These are phyloP conservation scores for Trissolcus brochymenae DNA, from an alignment of 2,888 invertebrate genomes.

Conservation along the genomic window DNA sequence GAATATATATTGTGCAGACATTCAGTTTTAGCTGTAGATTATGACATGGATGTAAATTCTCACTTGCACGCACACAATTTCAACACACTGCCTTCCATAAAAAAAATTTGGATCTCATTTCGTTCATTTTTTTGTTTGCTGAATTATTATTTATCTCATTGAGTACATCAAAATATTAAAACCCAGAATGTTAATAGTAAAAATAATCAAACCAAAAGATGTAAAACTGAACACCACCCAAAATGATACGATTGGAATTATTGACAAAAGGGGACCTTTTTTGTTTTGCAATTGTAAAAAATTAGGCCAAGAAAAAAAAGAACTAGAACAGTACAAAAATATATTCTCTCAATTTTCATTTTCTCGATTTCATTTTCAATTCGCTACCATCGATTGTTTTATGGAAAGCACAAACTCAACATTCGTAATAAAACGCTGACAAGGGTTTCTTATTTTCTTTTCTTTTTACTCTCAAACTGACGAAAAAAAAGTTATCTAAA, in stretches of 20 bases:
- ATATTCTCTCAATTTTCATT: conserved; percentile 11
- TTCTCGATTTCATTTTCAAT: background rate
- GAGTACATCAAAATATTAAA: background rate
- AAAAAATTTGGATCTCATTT: background rate
- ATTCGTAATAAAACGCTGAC: conserved; percentile 9
- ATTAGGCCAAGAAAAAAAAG: background rate
- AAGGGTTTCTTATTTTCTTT: background rate
- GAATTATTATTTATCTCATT: too few species aligned
- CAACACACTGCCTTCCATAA: conserved; percentile 12
- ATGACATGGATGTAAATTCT: conserved; percentile 2
- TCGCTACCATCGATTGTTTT: conserved; percentile 7
- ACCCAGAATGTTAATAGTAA: background rate
- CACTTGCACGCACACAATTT: conserved; percentile 1
- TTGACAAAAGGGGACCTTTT: background rate
- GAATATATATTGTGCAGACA: background rate
- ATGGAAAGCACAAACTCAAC: conserved; percentile 28
- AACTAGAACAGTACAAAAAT: conserved; percentile 15
- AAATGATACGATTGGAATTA: too few species aligned
- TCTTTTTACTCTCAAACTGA: background rate
- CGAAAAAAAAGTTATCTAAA: conserved; percentile 8
- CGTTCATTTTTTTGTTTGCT: background rate
- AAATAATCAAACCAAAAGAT: too few species aligned
- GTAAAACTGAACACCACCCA: too few species aligned
- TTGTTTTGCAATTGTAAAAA: background rate
- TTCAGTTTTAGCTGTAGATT: background rate